Base-by-base conservation (phyloP, 92 coral and sea anemone genomes). In the Hydrozoanthus gracilis region DNA sequence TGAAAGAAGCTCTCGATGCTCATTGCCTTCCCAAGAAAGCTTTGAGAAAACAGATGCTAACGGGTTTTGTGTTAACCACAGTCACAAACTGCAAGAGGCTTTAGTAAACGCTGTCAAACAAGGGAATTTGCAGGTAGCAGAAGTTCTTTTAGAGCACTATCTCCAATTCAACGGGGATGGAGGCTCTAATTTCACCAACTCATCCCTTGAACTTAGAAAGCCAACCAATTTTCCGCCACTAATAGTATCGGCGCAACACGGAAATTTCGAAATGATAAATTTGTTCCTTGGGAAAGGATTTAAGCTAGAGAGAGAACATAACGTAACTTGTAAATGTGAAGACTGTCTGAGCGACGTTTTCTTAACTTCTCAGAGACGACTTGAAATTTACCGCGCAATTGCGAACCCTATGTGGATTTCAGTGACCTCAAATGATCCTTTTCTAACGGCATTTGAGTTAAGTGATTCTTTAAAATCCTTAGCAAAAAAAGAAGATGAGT, bases 371-470 rank as follows among this genome's bases (percentile, higher is more conserved):
- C 99, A 97, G 86, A 94, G 93, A 74, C 87, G 99, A 0, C 83
- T 97, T 3, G 96, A 94, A 73, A 83, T 97, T 44, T 97, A 93
- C 55, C 91, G 96, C 46, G 99, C 98, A 3, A 62, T 95, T 79
- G 94, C 95, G 0, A 95, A 97, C 65, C 99, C 99, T 7, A 95
- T 97, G 85, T 97, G 95, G 93, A 92, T 95, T 1, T 92, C 99
- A 0, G 44, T 93, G 0, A 97, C 99, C 0, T 88, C 92, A 27
- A 93, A 58, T 12, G 98, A 97, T 45, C 99, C 99, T 0, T 93
- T 97, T 67, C 45, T 87, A 3, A 91, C 95, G 3, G 96, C 98
- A 60, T 97, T 97, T 72, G 88, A 91, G 46, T 86, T 97, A 64
- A 95, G 98, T 79, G 90, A 88, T 46, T 93, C 95, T 13, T 84